Evolutionary conservation across 2,113 vertebrate genomes (phyloP).

Genomic region (Climacteris rufus): DNA sequence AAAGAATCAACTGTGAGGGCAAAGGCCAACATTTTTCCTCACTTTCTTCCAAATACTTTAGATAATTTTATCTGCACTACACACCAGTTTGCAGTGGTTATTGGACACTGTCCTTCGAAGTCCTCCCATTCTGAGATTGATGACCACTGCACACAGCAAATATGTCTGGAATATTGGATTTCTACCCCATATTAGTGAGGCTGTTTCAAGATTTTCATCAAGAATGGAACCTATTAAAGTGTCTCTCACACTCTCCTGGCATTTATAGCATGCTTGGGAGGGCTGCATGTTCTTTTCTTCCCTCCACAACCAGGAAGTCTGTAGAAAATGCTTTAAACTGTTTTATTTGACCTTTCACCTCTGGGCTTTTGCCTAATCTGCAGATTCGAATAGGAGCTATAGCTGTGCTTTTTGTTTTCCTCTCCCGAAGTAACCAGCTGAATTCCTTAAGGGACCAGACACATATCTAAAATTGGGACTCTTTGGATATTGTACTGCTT

Average conservation of each 20-base stretch:
- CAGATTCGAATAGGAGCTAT: slow-evolving; percentile 57
- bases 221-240: slow-evolving; percentile 63
- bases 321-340: slow-evolving; percentile 58
- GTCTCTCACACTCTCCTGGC: slow-evolving; percentile 27
- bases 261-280: slow-evolving; percentile 43
- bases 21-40: background rate
- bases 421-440: background rate
- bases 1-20: background rate
- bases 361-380: slow-evolving; percentile 52
- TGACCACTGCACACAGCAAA: background rate
- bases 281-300: background rate
- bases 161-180: background rate
- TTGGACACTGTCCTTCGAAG: background rate
- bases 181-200: background rate
- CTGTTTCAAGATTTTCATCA: slow-evolving; percentile 38
- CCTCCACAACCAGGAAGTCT: slow-evolving; percentile 21
- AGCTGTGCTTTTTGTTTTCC: background rate
- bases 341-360: slow-evolving; percentile 56
- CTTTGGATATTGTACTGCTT: slow-evolving; percentile 15
- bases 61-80: background rate
- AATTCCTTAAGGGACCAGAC: slow-evolving; percentile 30
- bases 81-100: background rate
- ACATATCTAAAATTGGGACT: slow-evolving; percentile 8
- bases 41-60: background rate
- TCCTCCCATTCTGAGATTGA: background rate